phyloP scores from a whole-genome alignment of 2,113 vertebrate genomes.

The Campylomormyrus tamandua region DNA sequence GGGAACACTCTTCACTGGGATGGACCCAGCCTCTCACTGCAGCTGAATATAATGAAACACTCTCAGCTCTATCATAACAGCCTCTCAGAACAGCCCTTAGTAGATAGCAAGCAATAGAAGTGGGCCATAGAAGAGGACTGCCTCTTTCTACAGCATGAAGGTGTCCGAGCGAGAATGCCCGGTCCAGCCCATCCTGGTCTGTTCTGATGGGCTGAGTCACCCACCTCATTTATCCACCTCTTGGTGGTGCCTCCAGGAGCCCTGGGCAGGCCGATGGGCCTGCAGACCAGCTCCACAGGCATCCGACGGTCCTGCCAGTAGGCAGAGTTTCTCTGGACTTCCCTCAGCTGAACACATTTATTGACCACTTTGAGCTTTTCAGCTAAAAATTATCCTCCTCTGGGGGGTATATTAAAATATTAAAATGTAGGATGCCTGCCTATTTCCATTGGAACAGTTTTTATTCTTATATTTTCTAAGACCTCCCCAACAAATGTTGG shows the following conservation, averaged over 20 bases:
- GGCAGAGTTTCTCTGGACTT: background rate
- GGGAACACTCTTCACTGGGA: background rate
- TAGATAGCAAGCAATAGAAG: background rate
- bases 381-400: background rate
- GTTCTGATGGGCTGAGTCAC: background rate
- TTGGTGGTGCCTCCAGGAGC: slow-evolving; percentile 8
- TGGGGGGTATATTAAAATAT: background rate
- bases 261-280: background rate
- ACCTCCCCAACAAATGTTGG: background rate
- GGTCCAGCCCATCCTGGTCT: background rate
- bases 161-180: background rate
- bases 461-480: background rate
- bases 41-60: background rate
- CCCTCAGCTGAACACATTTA: background rate
- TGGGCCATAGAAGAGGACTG: background rate
- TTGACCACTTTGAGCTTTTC: background rate
- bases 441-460: background rate
- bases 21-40: background rate
- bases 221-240: background rate
- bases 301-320: background rate
- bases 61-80: background rate
- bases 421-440: background rate
- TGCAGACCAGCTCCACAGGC: background rate
- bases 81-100: background rate
- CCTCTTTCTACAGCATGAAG: background rate